Evolutionary conservation across 2,888 invertebrate species (phyloP).

Genomic region (Isotomurus palustris): DNA sequence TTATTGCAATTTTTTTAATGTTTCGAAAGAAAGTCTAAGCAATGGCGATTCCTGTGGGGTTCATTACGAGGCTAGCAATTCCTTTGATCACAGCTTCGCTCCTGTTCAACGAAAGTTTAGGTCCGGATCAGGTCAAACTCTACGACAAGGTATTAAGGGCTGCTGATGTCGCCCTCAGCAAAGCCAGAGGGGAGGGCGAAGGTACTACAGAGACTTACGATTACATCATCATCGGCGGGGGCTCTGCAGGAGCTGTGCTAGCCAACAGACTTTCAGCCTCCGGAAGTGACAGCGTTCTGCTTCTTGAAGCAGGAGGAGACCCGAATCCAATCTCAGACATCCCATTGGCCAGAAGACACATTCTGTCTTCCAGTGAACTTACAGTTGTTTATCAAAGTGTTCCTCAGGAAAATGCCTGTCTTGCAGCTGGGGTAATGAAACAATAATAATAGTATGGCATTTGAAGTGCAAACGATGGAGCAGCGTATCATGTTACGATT

Average conservation of each 20-base stretch:
- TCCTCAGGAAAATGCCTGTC: constrained; percentile 13
- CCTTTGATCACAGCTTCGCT: constrained; percentile 22
- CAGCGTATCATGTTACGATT: no score
- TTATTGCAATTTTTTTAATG: no score
- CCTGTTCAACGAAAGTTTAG: constrained; percentile 10
- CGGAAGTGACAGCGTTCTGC: constrained; percentile 5
- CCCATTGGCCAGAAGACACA: constrained; percentile 8
- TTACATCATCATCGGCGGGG: constrained; percentile 18
- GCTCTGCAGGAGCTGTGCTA: constrained; percentile 1
- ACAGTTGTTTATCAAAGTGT: constrained; percentile 1
- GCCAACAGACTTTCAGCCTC: not conserved
- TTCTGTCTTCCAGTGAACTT: not conserved
- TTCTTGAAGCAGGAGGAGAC: constrained; percentile 25
- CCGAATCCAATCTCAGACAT: constrained; percentile 34
- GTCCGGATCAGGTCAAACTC: constrained; percentile 13
- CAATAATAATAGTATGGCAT: not conserved
- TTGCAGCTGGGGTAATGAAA: constrained; percentile 1
- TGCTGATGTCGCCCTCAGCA: constrained; percentile 14
- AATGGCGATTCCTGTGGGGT: constrained; percentile 20
- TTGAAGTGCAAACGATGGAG: no score
- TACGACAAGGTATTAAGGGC: constrained; percentile 18
- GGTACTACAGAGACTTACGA: constrained; percentile 14
- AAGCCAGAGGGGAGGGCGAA: constrained; percentile 23
- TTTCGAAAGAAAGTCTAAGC: no score
- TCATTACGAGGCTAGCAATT: constrained; percentile 21